Evolutionary conservation across 2,888 invertebrate species (phyloP).

Genomic region (Lycia hirtaria): DNA sequence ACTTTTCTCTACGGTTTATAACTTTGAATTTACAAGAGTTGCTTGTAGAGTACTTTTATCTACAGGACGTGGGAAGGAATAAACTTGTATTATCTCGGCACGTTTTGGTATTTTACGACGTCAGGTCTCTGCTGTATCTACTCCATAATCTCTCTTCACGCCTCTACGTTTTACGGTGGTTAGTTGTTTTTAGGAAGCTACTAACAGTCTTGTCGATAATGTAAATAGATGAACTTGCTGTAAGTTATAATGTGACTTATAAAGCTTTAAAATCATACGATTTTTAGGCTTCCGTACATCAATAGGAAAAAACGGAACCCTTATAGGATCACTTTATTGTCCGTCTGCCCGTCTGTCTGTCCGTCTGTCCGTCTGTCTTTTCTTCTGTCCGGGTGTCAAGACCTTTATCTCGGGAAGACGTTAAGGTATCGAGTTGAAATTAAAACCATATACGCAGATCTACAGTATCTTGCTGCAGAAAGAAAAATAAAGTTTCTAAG

Average conservation of each 20-base stretch:
- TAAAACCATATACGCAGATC: too few relatives aligned
- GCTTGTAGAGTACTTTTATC: constrained; percentile 14
- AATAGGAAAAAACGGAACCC: too few relatives aligned
- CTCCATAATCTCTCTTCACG: constrained; percentile 30
- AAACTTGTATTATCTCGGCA: constrained; percentile 38
- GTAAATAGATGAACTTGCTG: neutral
- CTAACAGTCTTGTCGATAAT: neutral
- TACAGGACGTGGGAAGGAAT: constrained; percentile 37
- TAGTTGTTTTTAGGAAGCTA: constrained; percentile 3
- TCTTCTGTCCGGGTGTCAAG: too few relatives aligned
- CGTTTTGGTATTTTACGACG: constrained; percentile 40
- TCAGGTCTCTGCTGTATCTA: constrained; percentile 28
- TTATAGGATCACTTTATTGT: too few relatives aligned
- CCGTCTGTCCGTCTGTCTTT: too few relatives aligned
- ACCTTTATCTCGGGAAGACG: too few relatives aligned
- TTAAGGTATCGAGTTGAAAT: too few relatives aligned
- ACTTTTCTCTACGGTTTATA: constrained; percentile 38
- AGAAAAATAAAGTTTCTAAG: too few relatives aligned
- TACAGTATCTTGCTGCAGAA: too few relatives aligned
- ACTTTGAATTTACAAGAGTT: constrained; percentile 32
- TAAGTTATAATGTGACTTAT: neutral
- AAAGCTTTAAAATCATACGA: too few relatives aligned
- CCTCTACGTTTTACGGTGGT: constrained; percentile 20
- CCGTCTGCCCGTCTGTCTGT: too few relatives aligned
- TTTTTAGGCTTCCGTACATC: too few relatives aligned